Base-by-base conservation (phyloP, 2,113 vertebrate species). In the Regulus satrapa region DNA sequence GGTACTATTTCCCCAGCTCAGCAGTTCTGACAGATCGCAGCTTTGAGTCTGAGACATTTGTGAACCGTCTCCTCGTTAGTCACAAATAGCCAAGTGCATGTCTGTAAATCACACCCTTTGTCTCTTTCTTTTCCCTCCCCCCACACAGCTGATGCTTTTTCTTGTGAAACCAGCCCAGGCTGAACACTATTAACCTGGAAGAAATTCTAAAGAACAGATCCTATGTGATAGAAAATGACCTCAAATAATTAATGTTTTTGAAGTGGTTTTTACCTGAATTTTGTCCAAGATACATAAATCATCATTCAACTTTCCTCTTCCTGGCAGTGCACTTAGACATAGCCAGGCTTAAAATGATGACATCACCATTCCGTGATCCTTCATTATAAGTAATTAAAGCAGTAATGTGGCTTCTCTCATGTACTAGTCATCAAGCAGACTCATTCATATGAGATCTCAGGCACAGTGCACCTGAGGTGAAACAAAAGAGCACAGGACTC, bases 271-370 rank as follows among this genome's bases (percentile, higher is more conserved):
- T 56, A 88, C 75, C 92, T 95, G 95, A 96, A 92, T 93, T 95
- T 92, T 93, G 62, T 97, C 96, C 96, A 97, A 96, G 88, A 52
- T 55, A 59, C 40, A 81, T 94, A 96, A 93, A 96, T 97, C 92
- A 96, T 91, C 91, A 95, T 91, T 96, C 89, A 95, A 78, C 93
- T 94, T 95, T 76, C 89, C 73, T 94, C 59, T 97, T 97, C 94
- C 95, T 96, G 96, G 96, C 88, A 97, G 88, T 92, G 91, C 96
- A 97, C 94, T 97, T 97, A 96, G 88, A 97, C 83, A 96, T 91
- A 89, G 77, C 64, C 77, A 92, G 92, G 63, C 94, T 96, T 96
- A 96, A 97, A 95, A 91, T 95, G 26, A 94, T 89, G 95, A 95
- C 95, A 96, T 96, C 96, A 97, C 64, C 91, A 62, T 95, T 68